Base-by-base conservation (phyloP, 2,888 invertebrate species). In the Venusia cambrica region DNA sequence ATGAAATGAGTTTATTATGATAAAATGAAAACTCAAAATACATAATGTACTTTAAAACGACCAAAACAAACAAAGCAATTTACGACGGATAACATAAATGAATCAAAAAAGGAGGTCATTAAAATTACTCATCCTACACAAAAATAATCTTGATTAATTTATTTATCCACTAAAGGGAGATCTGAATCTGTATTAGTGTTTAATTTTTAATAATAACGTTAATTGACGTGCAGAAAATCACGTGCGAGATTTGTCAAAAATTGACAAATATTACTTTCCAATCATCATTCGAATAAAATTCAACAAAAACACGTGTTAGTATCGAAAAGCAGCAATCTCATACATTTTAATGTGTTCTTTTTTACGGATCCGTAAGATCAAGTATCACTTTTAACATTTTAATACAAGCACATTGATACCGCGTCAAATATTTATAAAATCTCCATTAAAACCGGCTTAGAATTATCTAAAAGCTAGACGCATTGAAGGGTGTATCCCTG, bases 21-120 rank as follows among this genome's bases (percentile, higher is more conserved):
- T n/a, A 34, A 37, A 44, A 51, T 20, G 44, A 35, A 42, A 27
- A 44, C 43, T 38, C 24, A 46, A 51, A 45, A 45, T 48, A 43
- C 35, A 34, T 32, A 33, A 31, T 8, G 27, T 13, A 13, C 30
- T 37, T 37, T 16, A 15, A 31, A 38, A 45, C 18, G 21, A 29
- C 29, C 27, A 43, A 48, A 46, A 49, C 38, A n/a, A n/a, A 26
- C 45, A 45, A 50, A 45, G 64, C 67, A 57, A 77, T 66, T 66
- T 72, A 67, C 53, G 48, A 38, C 64, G 53, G 44, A 38, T 40
- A 24, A 24, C 19, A 45, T 45, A 30, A 38, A 30, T 47, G 45
- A 41, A 47, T 12, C 35, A 60, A 55, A 54, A 61, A 46, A 51
- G 62, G 62, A 54, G 57, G 62, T 54, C 45, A 45, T 46, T 50